Base-by-base conservation (phyloP, 2,888 invertebrate genomes). In the Caenorhabditis sp. region DNA sequence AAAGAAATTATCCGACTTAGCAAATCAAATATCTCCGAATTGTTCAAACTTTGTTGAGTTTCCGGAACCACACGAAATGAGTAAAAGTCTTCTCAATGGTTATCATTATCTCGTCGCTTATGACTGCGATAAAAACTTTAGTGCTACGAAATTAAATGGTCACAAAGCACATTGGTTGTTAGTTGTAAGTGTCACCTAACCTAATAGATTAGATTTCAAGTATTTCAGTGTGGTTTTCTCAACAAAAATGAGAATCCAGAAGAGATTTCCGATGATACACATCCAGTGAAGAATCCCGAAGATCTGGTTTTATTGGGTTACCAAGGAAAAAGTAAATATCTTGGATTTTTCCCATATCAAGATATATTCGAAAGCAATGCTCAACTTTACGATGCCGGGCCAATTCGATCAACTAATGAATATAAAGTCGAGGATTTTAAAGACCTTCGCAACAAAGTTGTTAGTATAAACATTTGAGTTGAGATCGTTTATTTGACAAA, bases 81-180 rank as follows among this genome's bases (percentile, higher is more conserved):
- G 63, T 12, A 31, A 71, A 21, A 6, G 64, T n/a, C 54, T 75
- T 50, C 36, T 53, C 10, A 54, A 37, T 4, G 74, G 72, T 5
- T 59, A 55, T 5, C 71, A 73, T 3, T 24, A 81, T 54, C 54
- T 86, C 14, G 72, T 86, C 2, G 81, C 86, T 1, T 87, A 86
- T 62, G 86, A 86, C 66, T 83, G 81, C 51, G 86, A 87, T 60
- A 82, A 82, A 37, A 84, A 86, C 53, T 80, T 76, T 60, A 82
- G 81, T 55, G 84, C 86, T 6, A 66, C 66, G 43, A 27, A 70
- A 1, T 43, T 50, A 14, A 73, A 78, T 23, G 86, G 86, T 6
- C 61, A 80, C 55, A 74, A 62, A 10, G 84, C 86, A 1, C 86
- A 86, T 67, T 86, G 86, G 86, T 66, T 81, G 6, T 23, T 83